These are phyloP conservation scores for Criorhina ranunculi DNA, from an alignment of 2,888 invertebrate genomes.

Conservation along the genomic window DNA sequence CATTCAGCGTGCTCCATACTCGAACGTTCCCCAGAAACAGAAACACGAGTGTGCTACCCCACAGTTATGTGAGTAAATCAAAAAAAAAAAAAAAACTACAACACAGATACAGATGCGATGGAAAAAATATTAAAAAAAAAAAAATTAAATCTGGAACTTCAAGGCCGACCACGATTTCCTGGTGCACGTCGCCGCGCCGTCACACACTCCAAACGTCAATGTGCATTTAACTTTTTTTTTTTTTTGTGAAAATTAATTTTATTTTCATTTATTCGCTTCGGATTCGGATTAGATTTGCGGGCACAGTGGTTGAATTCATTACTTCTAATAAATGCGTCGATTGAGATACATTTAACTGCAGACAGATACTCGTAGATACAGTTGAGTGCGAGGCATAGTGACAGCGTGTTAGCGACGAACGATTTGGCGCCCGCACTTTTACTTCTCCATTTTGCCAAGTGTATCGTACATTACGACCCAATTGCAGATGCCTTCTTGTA, in stretches of 20 bases:
- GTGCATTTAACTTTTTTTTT: slow-evolving; percentile 5
- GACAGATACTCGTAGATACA: slow-evolving; percentile 42
- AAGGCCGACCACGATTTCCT: slow-evolving; percentile 69
- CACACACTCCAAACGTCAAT: slow-evolving; percentile 14
- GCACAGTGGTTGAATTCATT: slow-evolving; percentile 49
- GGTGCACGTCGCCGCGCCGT: slow-evolving; percentile 17
- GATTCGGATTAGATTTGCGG: slow-evolving; percentile 59
- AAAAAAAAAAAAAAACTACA: background rate
- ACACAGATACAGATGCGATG: slow-evolving; percentile 13
- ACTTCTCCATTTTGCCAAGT: slow-evolving; percentile 56
- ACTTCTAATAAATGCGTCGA: slow-evolving; percentile 53
- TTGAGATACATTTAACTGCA: slow-evolving; percentile 40
- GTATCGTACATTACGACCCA: slow-evolving; percentile 39
- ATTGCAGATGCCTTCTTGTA: slow-evolving; percentile 29
- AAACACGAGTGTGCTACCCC: slow-evolving; percentile 2
- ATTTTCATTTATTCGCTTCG: slow-evolving; percentile 50
- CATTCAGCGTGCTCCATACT: slow-evolving; percentile 1
- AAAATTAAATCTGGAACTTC: slow-evolving; percentile 55
- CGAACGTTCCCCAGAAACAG: slow-evolving; percentile 4
- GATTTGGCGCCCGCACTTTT: slow-evolving; percentile 52
- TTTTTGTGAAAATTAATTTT: slow-evolving; percentile 36
- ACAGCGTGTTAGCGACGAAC: slow-evolving; percentile 26
- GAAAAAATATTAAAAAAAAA: slow-evolving; percentile 5
- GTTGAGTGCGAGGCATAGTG: slow-evolving; percentile 45
- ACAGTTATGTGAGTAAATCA: slow-evolving; percentile 16